Evolutionary conservation across 37 sponge, comb jelly and placozoan genomes (phyloP).

Genomic region (Tethya wilhelma): DNA sequence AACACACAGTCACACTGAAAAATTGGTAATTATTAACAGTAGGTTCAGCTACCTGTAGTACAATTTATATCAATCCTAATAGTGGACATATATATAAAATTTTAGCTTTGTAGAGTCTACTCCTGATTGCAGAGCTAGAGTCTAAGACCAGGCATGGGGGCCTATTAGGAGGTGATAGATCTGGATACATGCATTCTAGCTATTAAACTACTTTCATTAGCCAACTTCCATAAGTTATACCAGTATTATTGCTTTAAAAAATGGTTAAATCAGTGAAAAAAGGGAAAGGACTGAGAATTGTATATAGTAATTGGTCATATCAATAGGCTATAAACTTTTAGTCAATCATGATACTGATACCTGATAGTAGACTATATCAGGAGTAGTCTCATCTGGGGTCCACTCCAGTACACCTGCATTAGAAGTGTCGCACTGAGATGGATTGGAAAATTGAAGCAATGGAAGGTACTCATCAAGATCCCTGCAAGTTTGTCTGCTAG

Average conservation of each 20-base stretch:
- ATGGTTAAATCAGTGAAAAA: neutral
- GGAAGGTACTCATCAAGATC: conserved; percentile 17
- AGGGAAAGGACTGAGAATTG: neutral
- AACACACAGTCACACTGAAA: neutral
- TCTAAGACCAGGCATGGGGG: too few species aligned
- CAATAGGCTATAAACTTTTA: neutral
- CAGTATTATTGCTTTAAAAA: too few species aligned
- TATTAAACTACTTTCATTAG: too few species aligned
- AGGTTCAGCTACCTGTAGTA: neutral
- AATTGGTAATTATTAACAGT: neutral
- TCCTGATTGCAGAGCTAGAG: too few species aligned
- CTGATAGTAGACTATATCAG: conserved; percentile 67
- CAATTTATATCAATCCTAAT: too few species aligned
- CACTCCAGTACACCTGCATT: conserved; percentile 41
- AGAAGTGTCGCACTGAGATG: neutral
- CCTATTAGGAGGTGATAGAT: too few species aligned
- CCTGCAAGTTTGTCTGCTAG: conserved; percentile 12
- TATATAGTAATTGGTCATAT: neutral
- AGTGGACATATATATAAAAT: too few species aligned
- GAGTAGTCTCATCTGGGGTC: conserved; percentile 68
- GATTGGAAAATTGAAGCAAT: neutral
- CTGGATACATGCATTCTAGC: too few species aligned
- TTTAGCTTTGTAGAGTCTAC: too few species aligned
- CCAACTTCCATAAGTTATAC: too few species aligned
- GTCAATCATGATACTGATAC: neutral